These are phyloP conservation scores for Rallus limicola DNA, from an alignment of 2,113 vertebrate species.

Conservation along the genomic window DNA sequence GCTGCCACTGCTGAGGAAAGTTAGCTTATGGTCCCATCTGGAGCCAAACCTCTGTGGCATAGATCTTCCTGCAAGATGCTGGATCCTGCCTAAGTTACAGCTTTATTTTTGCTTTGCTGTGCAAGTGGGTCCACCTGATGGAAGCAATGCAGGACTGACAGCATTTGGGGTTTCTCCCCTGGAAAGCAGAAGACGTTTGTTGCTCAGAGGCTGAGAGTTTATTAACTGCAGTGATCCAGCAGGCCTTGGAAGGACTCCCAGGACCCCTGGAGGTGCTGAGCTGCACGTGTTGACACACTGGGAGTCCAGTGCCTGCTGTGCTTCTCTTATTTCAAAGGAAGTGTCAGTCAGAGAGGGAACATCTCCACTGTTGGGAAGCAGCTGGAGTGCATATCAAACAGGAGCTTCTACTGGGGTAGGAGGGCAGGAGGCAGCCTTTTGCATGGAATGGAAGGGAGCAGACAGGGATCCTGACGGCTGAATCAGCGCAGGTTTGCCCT, in stretches of 20 bases:
- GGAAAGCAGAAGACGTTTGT: constrained; percentile 2
- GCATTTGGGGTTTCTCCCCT: background rate
- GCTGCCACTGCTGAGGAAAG: background rate
- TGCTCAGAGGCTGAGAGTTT: constrained; percentile 74
- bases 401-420: background rate
- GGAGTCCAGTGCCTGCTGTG: background rate
- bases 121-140: background rate
- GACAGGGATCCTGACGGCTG: background rate
- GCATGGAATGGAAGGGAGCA: background rate
- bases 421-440: background rate
- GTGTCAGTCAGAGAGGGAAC: background rate
- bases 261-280: constrained; percentile 72
- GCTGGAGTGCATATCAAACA: background rate
- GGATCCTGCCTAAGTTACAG: background rate
- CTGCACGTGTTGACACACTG: constrained; percentile 21
- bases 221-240: constrained; percentile 67
- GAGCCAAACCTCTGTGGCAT: background rate
- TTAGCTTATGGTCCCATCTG: background rate
- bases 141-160: background rate
- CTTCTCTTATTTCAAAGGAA: constrained; percentile 48
- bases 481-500: background rate
- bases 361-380: background rate
- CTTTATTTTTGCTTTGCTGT: background rate
- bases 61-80: background rate
- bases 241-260: constrained; percentile 60